Evolutionary conservation across 2,797 vertebrate species (phyloP).

Genomic region (Protosalanx chinensis): DNA sequence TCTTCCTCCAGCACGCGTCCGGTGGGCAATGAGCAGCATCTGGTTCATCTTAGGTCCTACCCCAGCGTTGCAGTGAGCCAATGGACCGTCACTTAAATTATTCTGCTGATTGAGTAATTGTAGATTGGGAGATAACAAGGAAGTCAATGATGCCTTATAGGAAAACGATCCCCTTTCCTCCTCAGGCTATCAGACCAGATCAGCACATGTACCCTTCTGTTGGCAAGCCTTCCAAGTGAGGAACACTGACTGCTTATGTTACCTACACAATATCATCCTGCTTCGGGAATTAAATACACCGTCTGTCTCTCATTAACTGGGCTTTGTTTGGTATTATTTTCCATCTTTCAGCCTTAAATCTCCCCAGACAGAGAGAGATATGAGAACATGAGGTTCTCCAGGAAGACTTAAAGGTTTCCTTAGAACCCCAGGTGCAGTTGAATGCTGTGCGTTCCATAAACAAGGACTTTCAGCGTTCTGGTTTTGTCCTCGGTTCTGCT

Average conservation of each 20-base stretch:
- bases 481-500: background rate
- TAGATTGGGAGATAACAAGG: slow-evolving; percentile 68
- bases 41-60: slow-evolving; percentile 64
- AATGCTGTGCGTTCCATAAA: background rate
- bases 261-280: slow-evolving; percentile 6
- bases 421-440: background rate
- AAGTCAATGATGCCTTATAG: slow-evolving; percentile 50
- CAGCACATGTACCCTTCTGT: slow-evolving; percentile 36
- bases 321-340: background rate
- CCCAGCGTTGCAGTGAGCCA: slow-evolving; percentile 60
- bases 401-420: slow-evolving; percentile 12
- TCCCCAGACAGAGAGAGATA: slow-evolving; percentile 6
- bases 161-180: slow-evolving; percentile 45
- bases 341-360: background rate
- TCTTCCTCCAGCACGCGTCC: slow-evolving; percentile 27
- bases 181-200: slow-evolving; percentile 43
- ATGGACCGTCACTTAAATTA: slow-evolving; percentile 65
- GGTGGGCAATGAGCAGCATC: slow-evolving; percentile 50
- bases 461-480: background rate
- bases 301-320: background rate
- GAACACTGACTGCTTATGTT: slow-evolving; percentile 3
- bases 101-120: slow-evolving; percentile 69
- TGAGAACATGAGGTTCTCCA: background rate
- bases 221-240: slow-evolving; percentile 40
- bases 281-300: background rate